phyloP scores from a whole-genome alignment of 2,113 vertebrate genomes.

The Plectropomus leopardus region DNA sequence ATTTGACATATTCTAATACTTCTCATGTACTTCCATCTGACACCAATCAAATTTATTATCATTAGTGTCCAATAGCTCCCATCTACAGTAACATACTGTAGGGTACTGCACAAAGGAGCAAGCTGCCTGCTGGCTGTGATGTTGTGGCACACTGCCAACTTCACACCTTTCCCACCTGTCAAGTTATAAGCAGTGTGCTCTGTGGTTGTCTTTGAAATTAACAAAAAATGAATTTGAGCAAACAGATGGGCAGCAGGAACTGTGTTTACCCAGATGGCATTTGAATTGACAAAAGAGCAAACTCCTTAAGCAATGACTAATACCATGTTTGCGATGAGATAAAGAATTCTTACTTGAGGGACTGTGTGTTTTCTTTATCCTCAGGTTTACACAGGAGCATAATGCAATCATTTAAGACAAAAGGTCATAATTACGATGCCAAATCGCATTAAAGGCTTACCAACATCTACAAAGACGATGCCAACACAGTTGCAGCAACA shows the following conservation, averaged over 20 bases:
- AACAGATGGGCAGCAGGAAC: constrained; percentile 54
- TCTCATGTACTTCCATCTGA: not conserved
- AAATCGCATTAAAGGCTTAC: constrained; percentile 40
- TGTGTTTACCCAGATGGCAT: constrained; percentile 53
- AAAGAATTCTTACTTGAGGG: constrained; percentile 19
- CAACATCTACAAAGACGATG: constrained; percentile 10
- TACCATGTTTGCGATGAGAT: constrained; percentile 31
- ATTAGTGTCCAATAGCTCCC: not conserved
- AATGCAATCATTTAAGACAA: constrained; percentile 11
- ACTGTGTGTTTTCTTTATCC: constrained; percentile 19
- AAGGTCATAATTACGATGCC: constrained; percentile 27
- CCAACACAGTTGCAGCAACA: not conserved
- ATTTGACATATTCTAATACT: not conserved
- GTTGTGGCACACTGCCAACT: constrained; percentile 27
- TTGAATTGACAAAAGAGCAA: constrained; percentile 43
- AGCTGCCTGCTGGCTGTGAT: constrained; percentile 3
- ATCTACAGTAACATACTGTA: not conserved
- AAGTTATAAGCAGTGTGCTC: constrained; percentile 6
- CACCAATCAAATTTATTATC: not conserved
- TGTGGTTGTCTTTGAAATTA: constrained; percentile 48
- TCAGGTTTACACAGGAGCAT: constrained; percentile 1
- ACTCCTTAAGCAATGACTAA: constrained; percentile 18
- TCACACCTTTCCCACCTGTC: constrained; percentile 60
- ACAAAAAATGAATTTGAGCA: constrained; percentile 30
- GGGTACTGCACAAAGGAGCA: not conserved